These are phyloP conservation scores for Polyergus mexicanus DNA, from an alignment of 1,140 invertebrate genomes.

Conservation along the genomic window DNA sequence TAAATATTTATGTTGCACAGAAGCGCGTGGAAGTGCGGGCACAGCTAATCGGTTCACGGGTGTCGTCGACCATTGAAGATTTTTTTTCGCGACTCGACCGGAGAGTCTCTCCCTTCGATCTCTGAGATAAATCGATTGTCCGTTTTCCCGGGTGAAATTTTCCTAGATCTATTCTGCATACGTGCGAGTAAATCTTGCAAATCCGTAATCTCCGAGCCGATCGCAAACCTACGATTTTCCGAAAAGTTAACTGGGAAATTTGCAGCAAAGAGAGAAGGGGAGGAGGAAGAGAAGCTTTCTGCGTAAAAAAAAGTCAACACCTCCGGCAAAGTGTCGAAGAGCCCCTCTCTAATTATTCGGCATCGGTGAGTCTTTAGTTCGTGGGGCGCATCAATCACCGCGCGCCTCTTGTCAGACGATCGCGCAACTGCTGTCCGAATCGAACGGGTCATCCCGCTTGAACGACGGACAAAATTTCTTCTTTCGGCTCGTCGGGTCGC, in stretches of 20 bases:
- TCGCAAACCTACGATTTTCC: neutral
- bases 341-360: slow-evolving; percentile 77
- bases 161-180: neutral
- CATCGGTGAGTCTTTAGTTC: slow-evolving; percentile 78
- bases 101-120: neutral
- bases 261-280: slow-evolving; percentile 25
- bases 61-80: slow-evolving; percentile 81
- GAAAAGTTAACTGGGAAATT: slow-evolving; percentile 39
- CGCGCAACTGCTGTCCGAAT: slow-evolving; percentile 72
- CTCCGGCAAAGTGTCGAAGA: slow-evolving; percentile 78
- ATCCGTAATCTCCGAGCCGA: neutral
- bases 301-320: slow-evolving; percentile 76
- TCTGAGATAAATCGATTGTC: too few species aligned
- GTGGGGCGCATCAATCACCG: slow-evolving; percentile 76
- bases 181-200: neutral
- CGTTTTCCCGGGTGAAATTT: neutral
- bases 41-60: slow-evolving; percentile 83
- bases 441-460: slow-evolving; percentile 37
- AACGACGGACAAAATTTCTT: slow-evolving; percentile 74
- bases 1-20: slow-evolving; percentile 86
- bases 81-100: slow-evolving; percentile 62
- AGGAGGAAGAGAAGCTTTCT: slow-evolving; percentile 6
- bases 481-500: slow-evolving; percentile 66
- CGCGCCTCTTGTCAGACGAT: slow-evolving; percentile 58
- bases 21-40: slow-evolving; percentile 78